Conservation (phyloP, 2,888 invertebrate species). For the Nezara viridula region DNA sequence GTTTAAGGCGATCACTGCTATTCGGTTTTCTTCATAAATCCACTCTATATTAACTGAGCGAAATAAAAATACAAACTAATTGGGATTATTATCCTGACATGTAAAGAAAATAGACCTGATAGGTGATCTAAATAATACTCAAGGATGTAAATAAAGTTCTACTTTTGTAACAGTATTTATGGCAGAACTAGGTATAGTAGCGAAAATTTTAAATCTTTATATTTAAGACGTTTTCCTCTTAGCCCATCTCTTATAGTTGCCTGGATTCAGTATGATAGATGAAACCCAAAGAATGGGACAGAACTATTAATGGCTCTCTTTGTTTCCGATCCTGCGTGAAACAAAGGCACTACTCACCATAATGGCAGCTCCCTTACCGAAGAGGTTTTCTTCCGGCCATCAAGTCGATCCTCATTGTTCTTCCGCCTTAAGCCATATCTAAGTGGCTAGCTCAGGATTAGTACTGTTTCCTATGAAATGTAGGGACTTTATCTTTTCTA, state of each 20-base stretch:
- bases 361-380: neutral
- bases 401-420: neutral
- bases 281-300: neutral
- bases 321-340: neutral
- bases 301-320: conserved; percentile 12
- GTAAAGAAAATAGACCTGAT: no score
- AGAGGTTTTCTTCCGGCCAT: neutral
- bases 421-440: neutral
- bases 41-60: no score
- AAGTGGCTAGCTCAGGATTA: neutral
- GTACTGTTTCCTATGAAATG: neutral
- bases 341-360: neutral
- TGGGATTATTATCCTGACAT: no score
- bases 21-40: no score
- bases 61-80: no score
- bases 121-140: no score
- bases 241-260: no score
- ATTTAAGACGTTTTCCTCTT: neutral
- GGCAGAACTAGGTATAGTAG: no score
- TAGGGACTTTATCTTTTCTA: neutral
- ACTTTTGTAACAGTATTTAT: no score
- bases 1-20: no score
- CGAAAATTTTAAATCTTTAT: neutral
- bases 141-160: no score
- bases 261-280: neutral